Percentiles rank a stretch among this genome's conserved stretches.
Evolutionary conservation across 2,113 vertebrate species (phyloP).

Genomic region (Hydrochoerus hydrochaeris): DNA sequence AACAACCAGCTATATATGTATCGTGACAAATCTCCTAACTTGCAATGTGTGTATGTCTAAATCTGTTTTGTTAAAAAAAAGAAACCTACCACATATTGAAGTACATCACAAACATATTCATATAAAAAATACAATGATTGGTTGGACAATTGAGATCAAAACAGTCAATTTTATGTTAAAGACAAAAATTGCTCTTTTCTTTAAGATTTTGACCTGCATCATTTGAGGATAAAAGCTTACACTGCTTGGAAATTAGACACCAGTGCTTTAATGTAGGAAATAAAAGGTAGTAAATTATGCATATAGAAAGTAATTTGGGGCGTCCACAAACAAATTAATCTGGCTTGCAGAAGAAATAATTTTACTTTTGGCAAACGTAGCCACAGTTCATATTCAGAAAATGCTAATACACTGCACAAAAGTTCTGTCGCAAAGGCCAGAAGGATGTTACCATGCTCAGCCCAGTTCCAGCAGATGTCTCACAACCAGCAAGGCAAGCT

Average conservation of each 20-base stretch:
- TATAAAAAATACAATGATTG: not conserved
- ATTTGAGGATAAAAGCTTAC: not conserved
- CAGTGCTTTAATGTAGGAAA: not conserved
- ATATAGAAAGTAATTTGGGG: not conserved
- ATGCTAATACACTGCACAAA: not conserved
- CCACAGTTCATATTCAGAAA: not conserved
- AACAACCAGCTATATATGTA: not conserved
- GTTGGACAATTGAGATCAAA: not conserved
- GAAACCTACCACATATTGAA: not conserved
- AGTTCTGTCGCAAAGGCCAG: not conserved
- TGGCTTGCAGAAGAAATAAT: not conserved
- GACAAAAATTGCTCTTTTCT: not conserved
- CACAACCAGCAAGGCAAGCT: constrained; percentile 95
- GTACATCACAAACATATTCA: not conserved
- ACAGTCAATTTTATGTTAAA: not conserved
- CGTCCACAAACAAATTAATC: not conserved
- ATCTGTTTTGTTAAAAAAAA: not conserved
- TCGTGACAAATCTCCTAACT: not conserved
- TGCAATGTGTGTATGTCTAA: not conserved
- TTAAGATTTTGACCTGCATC: not conserved
- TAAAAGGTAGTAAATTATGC: not conserved
- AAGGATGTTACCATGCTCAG: constrained; percentile 87
- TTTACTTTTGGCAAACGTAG: constrained; percentile 1
- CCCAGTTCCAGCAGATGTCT: constrained; percentile 87
- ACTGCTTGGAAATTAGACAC: not conserved